A percentile compares a stretch with the other conserved stretches of the same genome.
phyloP scores from a whole-genome alignment of 2,113 vertebrate species.

The Synodontis membranacea region DNA sequence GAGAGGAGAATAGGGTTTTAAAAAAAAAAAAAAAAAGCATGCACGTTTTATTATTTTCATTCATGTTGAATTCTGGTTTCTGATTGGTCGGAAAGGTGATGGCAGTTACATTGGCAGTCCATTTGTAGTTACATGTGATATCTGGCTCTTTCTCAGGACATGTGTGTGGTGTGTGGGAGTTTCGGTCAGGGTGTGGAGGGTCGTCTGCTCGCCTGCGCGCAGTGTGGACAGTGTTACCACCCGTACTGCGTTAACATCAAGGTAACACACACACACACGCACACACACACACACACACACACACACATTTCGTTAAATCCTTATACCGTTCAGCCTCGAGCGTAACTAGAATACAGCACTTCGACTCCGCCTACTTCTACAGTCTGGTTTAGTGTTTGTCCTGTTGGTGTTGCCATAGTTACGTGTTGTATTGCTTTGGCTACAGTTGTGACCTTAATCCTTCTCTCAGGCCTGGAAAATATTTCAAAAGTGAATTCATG shows the following conservation, averaged over 20 bases:
- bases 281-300: not conserved
- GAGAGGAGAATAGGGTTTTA: too few species aligned
- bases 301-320: not conserved
- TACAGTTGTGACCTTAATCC: not conserved
- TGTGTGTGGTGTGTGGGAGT: conserved; percentile 97
- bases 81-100: not conserved
- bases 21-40: too few species aligned
- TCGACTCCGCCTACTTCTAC: not conserved
- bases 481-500: not conserved
- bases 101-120: not conserved
- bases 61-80: not conserved
- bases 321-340: not conserved
- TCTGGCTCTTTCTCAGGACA: conserved; percentile 76
- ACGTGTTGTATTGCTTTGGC: not conserved
- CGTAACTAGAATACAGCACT: not conserved
- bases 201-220: conserved; percentile 89
- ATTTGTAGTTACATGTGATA: not conserved
- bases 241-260: conserved; percentile 97
- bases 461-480: conserved; percentile 2
- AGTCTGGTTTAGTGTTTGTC: not conserved
- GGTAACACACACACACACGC: conserved; percentile 67
- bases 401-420: not conserved
- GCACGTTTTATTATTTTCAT: too few species aligned
- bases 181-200: conserved; percentile 95
- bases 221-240: conserved; percentile 98